phyloP scores from a whole-genome alignment of 2,888 invertebrate species.

The Synergus gifuensis region DNA sequence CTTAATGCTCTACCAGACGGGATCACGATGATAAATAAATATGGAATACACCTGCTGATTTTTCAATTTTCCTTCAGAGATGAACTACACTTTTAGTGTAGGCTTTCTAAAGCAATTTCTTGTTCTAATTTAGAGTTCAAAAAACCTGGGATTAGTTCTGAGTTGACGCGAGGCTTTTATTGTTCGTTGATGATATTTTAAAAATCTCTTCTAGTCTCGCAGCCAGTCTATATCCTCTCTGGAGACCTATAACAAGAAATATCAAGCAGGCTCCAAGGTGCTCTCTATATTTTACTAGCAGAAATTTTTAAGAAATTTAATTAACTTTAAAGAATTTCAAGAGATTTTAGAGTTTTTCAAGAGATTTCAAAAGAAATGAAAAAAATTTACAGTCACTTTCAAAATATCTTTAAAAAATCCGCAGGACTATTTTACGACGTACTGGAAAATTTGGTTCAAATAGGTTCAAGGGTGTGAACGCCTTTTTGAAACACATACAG shows the following conservation, averaged over 20 bases:
- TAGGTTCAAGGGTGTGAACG: too few relatives aligned
- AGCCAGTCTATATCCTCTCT: neutral
- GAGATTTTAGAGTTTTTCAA: too few relatives aligned
- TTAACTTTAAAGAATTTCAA: too few relatives aligned
- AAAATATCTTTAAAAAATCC: too few relatives aligned
- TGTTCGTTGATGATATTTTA: neutral
- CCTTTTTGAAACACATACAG: too few relatives aligned
- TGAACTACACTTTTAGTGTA: too few relatives aligned
- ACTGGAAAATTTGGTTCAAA: neutral
- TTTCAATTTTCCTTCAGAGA: neutral
- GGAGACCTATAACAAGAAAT: conserved; percentile 18
- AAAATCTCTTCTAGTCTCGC: neutral
- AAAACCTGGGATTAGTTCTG: neutral
- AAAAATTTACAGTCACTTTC: too few relatives aligned
- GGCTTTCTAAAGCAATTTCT: neutral
- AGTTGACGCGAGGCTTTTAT: neutral
- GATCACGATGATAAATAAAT: conserved; percentile 23
- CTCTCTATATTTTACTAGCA: conserved; percentile 3
- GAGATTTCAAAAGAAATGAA: neutral
- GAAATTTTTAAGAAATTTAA: neutral
- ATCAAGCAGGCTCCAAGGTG: conserved; percentile 12
- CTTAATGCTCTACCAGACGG: conserved; percentile 1
- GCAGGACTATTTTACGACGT: too few relatives aligned
- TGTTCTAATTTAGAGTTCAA: neutral
- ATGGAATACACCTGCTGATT: neutral